Base-by-base conservation (phyloP, 2,113 vertebrate species). In the Gnathonemus longibarbis region DNA sequence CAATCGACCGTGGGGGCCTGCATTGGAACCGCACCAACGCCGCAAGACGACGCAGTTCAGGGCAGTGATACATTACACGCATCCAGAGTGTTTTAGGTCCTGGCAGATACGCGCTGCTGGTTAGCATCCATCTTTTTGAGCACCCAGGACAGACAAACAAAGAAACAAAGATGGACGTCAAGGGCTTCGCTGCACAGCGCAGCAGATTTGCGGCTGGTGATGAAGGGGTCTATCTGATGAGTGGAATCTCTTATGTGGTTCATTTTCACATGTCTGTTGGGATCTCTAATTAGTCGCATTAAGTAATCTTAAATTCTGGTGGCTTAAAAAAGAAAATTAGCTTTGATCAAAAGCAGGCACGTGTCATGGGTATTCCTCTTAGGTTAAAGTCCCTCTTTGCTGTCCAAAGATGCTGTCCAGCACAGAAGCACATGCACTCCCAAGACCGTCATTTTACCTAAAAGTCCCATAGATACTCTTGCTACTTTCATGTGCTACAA, bases 1-100 rank as follows among this genome's bases (percentile, higher is more conserved):
- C 5, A 11, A n/a, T 58, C 10, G 50, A 80, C 48, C 52, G 48
- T 5, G 48, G 50, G 74, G 24, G 66, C 24, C 66, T 10, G 35
- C 17, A 21, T 9, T 39, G 83, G 52, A 3, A 48, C 74, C 86
- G 1, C 45, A 46, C 53, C 58, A 56, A 46, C 53, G 17, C 27
- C 39, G 17, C 50, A 48, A 88, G 74, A 19, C 84, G 83, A 84
- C 31, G 39, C 90, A 88, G 86, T 66, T 83, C 90, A 31, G 74
- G 62, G 80, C 50, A 35, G 11, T 52, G 35, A 84, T 84, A 27
- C 39, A 62, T 90, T 84, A 88, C 46, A 45, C 3, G 88, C 74
- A 49, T 3, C 46, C 46, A 52, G 85, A n/a, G 46, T 53, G 85
- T 87, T 50, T 48, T 48, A 46, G 48, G 17, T 77, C 17, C 31